phyloP scores from a whole-genome alignment of 2,113 vertebrate genomes.

The Vombatus ursinus region DNA sequence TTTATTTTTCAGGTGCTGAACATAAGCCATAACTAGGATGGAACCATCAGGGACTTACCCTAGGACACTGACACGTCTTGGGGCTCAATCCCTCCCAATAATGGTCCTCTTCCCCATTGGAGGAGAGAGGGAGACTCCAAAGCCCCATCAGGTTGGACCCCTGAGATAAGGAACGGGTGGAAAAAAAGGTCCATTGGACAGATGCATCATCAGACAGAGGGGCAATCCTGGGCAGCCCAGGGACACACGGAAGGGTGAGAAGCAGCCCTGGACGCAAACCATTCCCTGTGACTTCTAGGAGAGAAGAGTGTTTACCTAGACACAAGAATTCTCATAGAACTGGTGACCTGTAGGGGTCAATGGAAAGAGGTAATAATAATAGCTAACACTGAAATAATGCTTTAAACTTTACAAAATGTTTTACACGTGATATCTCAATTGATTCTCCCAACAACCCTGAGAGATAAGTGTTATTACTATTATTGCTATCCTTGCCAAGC shows the following conservation, averaged over 20 bases:
- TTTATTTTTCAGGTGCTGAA: not conserved
- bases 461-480: not conserved
- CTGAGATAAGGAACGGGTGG: not conserved
- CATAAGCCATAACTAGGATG: not conserved
- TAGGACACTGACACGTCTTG: not conserved
- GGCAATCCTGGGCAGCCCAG: not conserved
- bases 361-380: not conserved
- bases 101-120: not conserved
- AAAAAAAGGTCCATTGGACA: not conserved
- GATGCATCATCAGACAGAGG: not conserved
- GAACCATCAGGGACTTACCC: not conserved
- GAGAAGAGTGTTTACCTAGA: not conserved
- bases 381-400: not conserved
- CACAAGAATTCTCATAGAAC: not conserved
- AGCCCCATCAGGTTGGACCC: not conserved
- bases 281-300: not conserved
- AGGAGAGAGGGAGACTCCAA: not conserved
- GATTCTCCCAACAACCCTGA: not conserved
- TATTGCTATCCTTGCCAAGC: not conserved
- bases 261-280: not conserved
- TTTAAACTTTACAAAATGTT: not conserved
- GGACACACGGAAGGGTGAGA: not conserved
- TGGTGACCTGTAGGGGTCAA: not conserved
- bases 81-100: not conserved
- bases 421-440: not conserved